phyloP scores from a whole-genome alignment of 1,140 invertebrate genomes.

The Tribolium madens region DNA sequence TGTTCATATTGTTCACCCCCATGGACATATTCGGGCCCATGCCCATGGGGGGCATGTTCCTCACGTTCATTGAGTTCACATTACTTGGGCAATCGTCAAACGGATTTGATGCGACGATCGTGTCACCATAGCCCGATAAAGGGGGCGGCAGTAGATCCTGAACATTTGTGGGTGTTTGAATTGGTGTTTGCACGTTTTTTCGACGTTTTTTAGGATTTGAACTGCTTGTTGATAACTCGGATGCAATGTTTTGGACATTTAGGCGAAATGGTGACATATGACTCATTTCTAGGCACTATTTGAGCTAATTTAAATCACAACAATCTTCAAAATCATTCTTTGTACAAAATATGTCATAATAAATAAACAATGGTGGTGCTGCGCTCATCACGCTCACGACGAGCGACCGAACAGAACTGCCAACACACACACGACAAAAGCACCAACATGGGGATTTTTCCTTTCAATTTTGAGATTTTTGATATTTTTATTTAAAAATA shows the following conservation, averaged over 20 bases:
- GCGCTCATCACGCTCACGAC: background rate
- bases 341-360: conserved; percentile 23
- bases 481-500: no score
- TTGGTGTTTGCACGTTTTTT: conserved; percentile 73
- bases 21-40: conserved; percentile 66
- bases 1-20: conserved; percentile 66
- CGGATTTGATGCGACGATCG: conserved; percentile 93
- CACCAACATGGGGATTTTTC: background rate
- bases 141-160: conserved; percentile 86
- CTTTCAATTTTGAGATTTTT: background rate
- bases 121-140: conserved; percentile 89
- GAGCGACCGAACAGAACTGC: background rate
- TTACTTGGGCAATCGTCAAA: conserved; percentile 91
- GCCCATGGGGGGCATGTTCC: conserved; percentile 66
- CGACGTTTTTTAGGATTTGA: conserved; percentile 77
- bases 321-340: conserved; percentile 7
- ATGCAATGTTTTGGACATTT: conserved; percentile 73
- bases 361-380: conserved; percentile 24
- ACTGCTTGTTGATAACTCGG: conserved; percentile 73
- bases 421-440: background rate
- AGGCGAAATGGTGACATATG: conserved; percentile 78
- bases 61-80: conserved; percentile 73
- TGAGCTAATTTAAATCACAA: conserved; percentile 26
- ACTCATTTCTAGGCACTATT: conserved; percentile 69
- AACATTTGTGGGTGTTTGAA: conserved; percentile 73